Percentiles rank a stretch among this genome's conserved stretches.
Evolutionary conservation across 2,888 invertebrate species (phyloP).

Genomic region (Mystacides longicornis): DNA sequence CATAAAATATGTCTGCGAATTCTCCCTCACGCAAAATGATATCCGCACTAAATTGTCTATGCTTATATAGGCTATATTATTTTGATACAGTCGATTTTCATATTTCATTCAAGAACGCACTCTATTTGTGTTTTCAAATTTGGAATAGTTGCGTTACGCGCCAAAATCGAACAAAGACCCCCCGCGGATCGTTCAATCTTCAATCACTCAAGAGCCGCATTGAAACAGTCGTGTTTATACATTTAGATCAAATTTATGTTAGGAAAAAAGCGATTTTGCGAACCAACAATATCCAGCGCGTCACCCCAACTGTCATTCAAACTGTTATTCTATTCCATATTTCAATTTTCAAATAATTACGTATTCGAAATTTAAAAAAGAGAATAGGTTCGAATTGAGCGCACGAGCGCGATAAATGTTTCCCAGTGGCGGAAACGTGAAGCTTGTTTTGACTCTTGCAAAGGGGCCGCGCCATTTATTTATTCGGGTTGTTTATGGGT

Average conservation of each 20-base stretch:
- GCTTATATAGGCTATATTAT: too few relatives aligned
- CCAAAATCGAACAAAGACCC: too few relatives aligned
- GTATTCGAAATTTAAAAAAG: conserved; percentile 11
- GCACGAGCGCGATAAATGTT: conserved; percentile 24
- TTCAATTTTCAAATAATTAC: conserved; percentile 18
- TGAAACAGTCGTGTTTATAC: background rate
- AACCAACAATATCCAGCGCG: background rate
- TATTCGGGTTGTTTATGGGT: conserved; percentile 22
- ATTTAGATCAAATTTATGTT: background rate
- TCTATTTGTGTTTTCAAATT: too few relatives aligned
- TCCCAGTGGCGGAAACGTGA: conserved; percentile 10
- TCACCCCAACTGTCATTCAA: conserved; percentile 1
- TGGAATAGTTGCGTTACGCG: too few relatives aligned
- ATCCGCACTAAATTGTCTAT: too few relatives aligned
- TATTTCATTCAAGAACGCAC: too few relatives aligned
- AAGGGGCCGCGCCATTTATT: conserved; percentile 12
- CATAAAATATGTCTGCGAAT: too few relatives aligned
- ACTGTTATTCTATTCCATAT: conserved; percentile 9
- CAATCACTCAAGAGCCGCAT: background rate
- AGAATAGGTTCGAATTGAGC: conserved; percentile 14
- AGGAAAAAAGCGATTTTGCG: background rate
- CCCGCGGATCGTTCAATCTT: background rate
- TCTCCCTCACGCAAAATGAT: too few relatives aligned
- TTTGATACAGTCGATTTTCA: too few relatives aligned
- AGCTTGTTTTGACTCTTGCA: conserved; percentile 21